Evolutionary conservation across 2,113 vertebrate genomes (phyloP).

Genomic region (Dromiciops gliroides): DNA sequence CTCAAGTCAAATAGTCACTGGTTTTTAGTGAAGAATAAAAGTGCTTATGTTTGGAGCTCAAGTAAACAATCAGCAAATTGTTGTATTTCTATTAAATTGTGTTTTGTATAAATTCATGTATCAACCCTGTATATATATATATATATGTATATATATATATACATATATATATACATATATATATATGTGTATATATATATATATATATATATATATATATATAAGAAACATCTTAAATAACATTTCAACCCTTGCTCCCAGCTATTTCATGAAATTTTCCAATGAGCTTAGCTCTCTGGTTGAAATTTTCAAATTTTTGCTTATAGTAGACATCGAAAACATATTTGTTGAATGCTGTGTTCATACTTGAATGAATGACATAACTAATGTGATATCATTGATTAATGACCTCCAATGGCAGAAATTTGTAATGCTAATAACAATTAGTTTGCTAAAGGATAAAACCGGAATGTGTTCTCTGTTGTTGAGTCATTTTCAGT

Average conservation of each 20-base stretch:
- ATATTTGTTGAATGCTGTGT: background rate
- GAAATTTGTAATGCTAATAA: background rate
- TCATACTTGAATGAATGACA: background rate
- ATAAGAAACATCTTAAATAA: background rate
- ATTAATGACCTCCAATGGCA: background rate
- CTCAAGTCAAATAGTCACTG: background rate
- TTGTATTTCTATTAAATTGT: background rate
- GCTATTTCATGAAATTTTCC: background rate
- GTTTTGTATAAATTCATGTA: background rate
- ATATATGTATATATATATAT: too few relatives aligned
- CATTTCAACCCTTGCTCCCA: background rate
- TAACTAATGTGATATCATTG: background rate
- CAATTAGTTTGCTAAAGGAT: background rate
- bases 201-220: too few relatives aligned
- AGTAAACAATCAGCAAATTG: background rate
- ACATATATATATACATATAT: too few relatives aligned
- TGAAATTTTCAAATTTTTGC: background rate
- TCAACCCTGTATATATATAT: background rate
- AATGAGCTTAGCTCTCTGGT: background rate
- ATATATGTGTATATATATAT: too few relatives aligned
- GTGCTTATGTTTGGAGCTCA: background rate
- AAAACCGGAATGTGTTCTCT: background rate
- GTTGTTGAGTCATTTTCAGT: background rate
- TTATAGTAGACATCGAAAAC: background rate
- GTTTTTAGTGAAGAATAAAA: background rate